Percentiles rank a stretch among this genome's conserved stretches.
These are phyloP conservation scores for Bucco capensis DNA, from an alignment of 2,113 vertebrate species.

Conservation along the genomic window DNA sequence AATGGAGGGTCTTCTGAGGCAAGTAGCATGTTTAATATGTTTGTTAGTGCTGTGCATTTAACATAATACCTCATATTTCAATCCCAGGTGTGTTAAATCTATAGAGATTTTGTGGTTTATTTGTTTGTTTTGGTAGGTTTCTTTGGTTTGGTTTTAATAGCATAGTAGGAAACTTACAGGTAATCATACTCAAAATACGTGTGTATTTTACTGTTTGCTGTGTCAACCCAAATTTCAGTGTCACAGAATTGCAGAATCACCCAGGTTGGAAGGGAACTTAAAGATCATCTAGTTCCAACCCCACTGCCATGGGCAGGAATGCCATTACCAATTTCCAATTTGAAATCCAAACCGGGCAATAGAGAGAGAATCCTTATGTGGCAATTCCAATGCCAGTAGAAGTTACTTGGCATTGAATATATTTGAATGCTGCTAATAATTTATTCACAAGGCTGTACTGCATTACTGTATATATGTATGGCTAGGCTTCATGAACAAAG, in stretches of 20 bases:
- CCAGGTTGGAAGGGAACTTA: too few relatives aligned
- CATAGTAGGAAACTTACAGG: not conserved
- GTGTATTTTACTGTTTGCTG: not conserved
- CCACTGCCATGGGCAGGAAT: not conserved
- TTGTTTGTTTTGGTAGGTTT: not conserved
- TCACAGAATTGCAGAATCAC: not conserved
- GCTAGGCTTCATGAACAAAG: too few relatives aligned
- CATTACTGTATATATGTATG: too few relatives aligned
- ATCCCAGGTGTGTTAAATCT: not conserved
- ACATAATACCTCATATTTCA: not conserved
- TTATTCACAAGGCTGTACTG: too few relatives aligned
- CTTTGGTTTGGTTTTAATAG: not conserved
- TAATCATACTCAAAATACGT: not conserved
- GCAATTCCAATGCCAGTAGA: not conserved
- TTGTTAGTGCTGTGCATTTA: not conserved
- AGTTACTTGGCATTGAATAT: not conserved
- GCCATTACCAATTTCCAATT: not conserved
- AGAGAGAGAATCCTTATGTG: not conserved
- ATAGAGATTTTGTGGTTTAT: fast-evolving
- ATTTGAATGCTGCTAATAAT: not conserved
- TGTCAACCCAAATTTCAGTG: not conserved
- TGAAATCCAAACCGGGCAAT: not conserved
- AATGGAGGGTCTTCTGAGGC: not conserved
- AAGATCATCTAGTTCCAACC: too few relatives aligned
- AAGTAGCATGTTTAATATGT: not conserved